A percentile compares a stretch with the other conserved stretches of the same genome.
These are phyloP conservation scores for Rhyzopertha dominica DNA, from an alignment of 1,140 invertebrate genomes.

Conservation along the genomic window DNA sequence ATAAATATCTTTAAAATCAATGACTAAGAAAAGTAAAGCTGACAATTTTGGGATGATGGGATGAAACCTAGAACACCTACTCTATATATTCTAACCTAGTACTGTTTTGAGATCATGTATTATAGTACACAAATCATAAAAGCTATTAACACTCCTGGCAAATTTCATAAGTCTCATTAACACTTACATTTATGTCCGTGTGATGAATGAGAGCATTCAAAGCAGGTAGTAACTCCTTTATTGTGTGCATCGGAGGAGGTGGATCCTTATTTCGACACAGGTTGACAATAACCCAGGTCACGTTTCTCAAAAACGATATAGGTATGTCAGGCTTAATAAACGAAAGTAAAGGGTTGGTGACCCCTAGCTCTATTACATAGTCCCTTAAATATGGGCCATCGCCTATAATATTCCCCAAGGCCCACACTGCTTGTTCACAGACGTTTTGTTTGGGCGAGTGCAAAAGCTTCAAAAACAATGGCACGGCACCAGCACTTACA, in stretches of 20 bases:
- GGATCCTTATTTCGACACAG: conserved; percentile 95
- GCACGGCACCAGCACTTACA: conserved; percentile 90
- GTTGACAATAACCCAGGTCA: conserved; percentile 98
- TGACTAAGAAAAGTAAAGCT: too few relatives aligned
- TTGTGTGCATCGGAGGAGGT: conserved; percentile 78
- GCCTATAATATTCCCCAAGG: conserved; percentile 88
- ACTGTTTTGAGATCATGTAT: too few relatives aligned
- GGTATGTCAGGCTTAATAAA: conserved; percentile 93
- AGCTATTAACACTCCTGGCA: too few relatives aligned
- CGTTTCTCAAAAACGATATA: conserved; percentile 88
- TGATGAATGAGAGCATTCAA: conserved; percentile 92
- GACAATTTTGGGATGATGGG: too few relatives aligned
- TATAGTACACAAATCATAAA: too few relatives aligned
- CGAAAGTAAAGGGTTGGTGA: conserved; percentile 80
- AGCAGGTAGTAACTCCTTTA: conserved; percentile 90
- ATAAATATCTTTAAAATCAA: too few relatives aligned
- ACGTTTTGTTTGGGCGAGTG: conserved; percentile 93
- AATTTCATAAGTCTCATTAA: too few relatives aligned
- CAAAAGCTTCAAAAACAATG: conserved; percentile 87
- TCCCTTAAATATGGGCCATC: conserved; percentile 88
- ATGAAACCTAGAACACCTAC: too few relatives aligned
- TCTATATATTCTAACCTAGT: too few relatives aligned
- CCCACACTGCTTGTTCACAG: conserved; percentile 99
- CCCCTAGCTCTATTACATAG: conserved; percentile 85
- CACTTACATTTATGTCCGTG: conserved; percentile 87